Base-by-base conservation (phyloP, 2,113 vertebrate genomes). In the Opisthocomus hoazin region DNA sequence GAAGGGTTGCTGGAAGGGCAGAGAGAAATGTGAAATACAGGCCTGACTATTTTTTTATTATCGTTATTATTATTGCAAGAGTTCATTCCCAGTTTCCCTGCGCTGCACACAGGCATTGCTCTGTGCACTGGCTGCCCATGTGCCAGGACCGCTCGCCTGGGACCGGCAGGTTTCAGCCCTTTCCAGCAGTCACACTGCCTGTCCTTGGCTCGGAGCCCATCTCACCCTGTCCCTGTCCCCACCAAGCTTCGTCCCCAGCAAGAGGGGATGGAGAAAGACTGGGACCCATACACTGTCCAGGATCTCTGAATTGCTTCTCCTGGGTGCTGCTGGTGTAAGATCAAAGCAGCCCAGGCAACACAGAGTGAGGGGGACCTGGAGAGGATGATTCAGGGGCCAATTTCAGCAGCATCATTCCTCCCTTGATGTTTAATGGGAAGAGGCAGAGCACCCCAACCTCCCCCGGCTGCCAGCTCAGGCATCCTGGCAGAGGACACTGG, bases 1-100 rank as follows among this genome's bases (percentile, higher is more conserved):
- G 51, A 91, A 80, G 81, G 88, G 83, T 75, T 74, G 76, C 56
- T 93, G 83, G 76, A 90, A 96, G 95, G 96, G 51, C 91, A 84
- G 27, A 41, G 61, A 90, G 34, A 95, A 87, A 93, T 94, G 57
- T 68, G 73, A 79, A 96, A 91, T 37, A 58, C 77, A 76, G 66
- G 46, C 43, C 54, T 2, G 3, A 21, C 29, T 45, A 45, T 45
- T 45, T 45, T 45, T 45, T 45, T 45, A 43, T 45, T 45, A 45
- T 43, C 41, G 16, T 76, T 87, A 27, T 70, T 73, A 21, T 87
- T 93, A 50, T 89, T 93, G 46, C 70, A 92, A 81, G 69, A 53
- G 93, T 84, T 95, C 92, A 86, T 91, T 88, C 79, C 20, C 69
- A 88, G 85, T 70, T 97, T 79, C 32, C 56, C 17, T 0, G 17